Evolutionary conservation across 2,888 invertebrate genomes (phyloP).

Genomic region (Volucella inflata): DNA sequence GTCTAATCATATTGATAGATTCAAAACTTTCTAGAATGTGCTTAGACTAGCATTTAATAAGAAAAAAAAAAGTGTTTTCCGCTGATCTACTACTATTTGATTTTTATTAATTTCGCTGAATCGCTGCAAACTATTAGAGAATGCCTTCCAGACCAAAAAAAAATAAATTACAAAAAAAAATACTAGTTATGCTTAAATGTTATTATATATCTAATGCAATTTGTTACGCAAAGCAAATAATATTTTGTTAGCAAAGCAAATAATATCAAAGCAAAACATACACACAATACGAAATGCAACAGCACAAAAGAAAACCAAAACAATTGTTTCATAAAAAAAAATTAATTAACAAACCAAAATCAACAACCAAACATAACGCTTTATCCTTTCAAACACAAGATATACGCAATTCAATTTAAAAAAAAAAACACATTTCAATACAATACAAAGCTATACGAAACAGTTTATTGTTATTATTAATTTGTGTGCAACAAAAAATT

Average conservation of each 20-base stretch:
- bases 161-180: constrained; percentile 52
- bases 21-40: constrained; percentile 25
- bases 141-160: constrained; percentile 70
- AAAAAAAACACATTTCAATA: constrained; percentile 22
- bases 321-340: constrained; percentile 24
- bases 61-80: constrained; percentile 23
- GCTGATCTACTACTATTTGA: constrained; percentile 29
- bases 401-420: constrained; percentile 28
- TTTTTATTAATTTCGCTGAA: constrained; percentile 68
- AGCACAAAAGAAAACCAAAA: constrained; percentile 53
- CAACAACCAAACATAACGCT: too few species aligned
- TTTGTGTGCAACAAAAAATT: constrained; percentile 54
- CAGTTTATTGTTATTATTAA: constrained; percentile 68
- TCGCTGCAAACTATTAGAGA: constrained; percentile 73
- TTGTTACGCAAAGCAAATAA: constrained; percentile 77
- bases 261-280: constrained; percentile 58
- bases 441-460: constrained; percentile 24
- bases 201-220: constrained; percentile 78
- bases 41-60: constrained; percentile 49
- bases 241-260: constrained; percentile 64
- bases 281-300: constrained; percentile 61
- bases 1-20: background rate
- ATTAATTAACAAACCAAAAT: constrained; percentile 30
- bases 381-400: constrained; percentile 19
- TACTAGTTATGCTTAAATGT: constrained; percentile 77